These are phyloP conservation scores for Caiman crocodilus DNA, from an alignment of 2,797 vertebrate genomes.

Conservation along the genomic window DNA sequence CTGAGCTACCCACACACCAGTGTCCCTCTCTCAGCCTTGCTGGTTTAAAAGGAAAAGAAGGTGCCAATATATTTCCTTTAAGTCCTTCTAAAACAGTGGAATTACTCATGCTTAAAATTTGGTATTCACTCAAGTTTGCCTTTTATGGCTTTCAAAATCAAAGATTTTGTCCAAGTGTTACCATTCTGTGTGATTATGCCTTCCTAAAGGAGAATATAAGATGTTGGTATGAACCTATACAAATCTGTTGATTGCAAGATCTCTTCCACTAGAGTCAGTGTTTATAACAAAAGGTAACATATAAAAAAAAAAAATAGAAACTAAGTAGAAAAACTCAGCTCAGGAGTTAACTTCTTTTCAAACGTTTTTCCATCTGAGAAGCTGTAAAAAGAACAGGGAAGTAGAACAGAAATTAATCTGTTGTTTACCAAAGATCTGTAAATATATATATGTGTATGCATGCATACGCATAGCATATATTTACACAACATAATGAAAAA, in stretches of 20 bases:
- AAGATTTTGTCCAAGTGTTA: neutral
- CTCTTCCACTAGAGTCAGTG: neutral
- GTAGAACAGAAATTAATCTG: accelerated
- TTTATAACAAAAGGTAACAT: neutral
- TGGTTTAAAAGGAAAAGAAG: too few relatives aligned
- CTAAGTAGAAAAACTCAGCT: neutral
- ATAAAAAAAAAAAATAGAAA: neutral
- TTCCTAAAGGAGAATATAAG: neutral
- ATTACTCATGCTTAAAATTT: neutral
- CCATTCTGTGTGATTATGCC: neutral
- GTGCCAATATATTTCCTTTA: neutral
- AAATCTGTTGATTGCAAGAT: neutral
- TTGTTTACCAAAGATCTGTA: neutral
- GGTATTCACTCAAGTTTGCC: neutral
- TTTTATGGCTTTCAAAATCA: neutral
- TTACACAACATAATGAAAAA: neutral
- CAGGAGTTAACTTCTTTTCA: neutral
- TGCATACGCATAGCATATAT: neutral
- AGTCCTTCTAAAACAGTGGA: neutral
- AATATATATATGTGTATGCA: accelerated
- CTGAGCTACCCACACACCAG: too few relatives aligned
- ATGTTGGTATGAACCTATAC: neutral
- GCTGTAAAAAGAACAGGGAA: neutral
- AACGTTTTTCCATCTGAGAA: too few relatives aligned
- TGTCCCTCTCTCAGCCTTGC: too few relatives aligned